These are phyloP conservation scores for Euproctis similis DNA, from an alignment of 2,888 invertebrate species.

Conservation along the genomic window DNA sequence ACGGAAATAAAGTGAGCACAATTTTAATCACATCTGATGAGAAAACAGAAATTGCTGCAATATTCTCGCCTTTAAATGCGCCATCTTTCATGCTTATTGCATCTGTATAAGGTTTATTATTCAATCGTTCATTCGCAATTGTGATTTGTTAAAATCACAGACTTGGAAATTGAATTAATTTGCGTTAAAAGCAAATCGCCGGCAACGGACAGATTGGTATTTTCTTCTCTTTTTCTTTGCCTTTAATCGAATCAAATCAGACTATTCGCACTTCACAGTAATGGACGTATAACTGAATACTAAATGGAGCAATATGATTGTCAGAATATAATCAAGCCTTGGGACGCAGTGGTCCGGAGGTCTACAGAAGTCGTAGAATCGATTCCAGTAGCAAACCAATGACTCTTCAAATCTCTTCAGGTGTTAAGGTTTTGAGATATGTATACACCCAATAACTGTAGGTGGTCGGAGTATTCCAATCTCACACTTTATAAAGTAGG, in stretches of 20 bases:
- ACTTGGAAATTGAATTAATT: constrained; percentile 49
- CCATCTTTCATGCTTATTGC: constrained; percentile 10
- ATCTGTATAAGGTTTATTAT: constrained; percentile 15
- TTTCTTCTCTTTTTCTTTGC: constrained; percentile 36
- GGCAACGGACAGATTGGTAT: constrained; percentile 33
- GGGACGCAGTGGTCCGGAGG: too few species aligned
- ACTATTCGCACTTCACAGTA: constrained; percentile 12
- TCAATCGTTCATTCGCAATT: constrained; percentile 8
- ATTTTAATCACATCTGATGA: constrained; percentile 18
- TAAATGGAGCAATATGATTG: too few species aligned
- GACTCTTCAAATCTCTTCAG: too few species aligned
- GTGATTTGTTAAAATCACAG: constrained; percentile 12
- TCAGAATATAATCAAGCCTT: too few species aligned
- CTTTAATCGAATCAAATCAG: constrained; percentile 45
- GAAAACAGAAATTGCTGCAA: constrained; percentile 20
- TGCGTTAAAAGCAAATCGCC: constrained; percentile 44
- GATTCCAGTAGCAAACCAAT: too few species aligned
- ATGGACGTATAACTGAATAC: too few species aligned
- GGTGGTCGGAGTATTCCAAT: too few species aligned
- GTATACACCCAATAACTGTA: too few species aligned
- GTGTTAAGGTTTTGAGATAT: too few species aligned
- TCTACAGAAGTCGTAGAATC: too few species aligned
- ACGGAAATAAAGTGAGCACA: constrained; percentile 26
- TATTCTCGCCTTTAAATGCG: too few species aligned
- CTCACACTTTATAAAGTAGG: too few species aligned